Evolutionary conservation across 2,113 vertebrate species (phyloP), one percentile per base, ranked within the genome.

Genomic region (Sinocyclocheilus anophthalmus): DNA sequence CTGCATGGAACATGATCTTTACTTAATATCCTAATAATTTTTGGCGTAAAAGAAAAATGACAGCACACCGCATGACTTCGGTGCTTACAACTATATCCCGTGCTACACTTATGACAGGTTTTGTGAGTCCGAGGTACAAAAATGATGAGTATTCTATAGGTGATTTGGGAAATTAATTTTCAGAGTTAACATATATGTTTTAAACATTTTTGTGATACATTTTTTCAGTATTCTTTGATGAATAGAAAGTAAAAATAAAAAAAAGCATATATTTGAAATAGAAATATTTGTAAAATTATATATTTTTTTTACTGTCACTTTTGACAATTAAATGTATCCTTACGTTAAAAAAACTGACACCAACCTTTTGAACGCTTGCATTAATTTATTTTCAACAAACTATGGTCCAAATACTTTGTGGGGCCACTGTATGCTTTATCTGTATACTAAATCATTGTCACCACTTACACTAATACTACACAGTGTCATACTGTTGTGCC

Each of bases 361-460:
- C 75, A 72, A 72, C 18, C 0, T 39, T 72, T 70, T 45, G 20
- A 75, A 75, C 0, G 0, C 20, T 48, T 45, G 39, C 30, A 18
- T 39, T 24, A 24, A 75, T 22, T 1, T 45, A 6, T 48, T 75
- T 45, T 48, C 45, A 76, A 16, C 42, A 24, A 26, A 48, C 13
- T 0, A 45, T 13, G 37, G 11, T 75, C 22, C n/a, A 55, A 55
- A 55, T 55, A 77, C 24, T 80, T 80, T 63, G 6, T 42, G 59
- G 61, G 59, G 2, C 39, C 63, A 70, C 24, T 82, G 24, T 48
- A 76, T 75, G 26, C 11, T 50, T 42, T n/a, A 80, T 79, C 16
- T 57, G 69, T 22, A 81, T 59, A n/a, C 55, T 39, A 65, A 45
- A 53, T 77, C 59, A 80, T 72, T 39, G 53, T 75, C 70, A 65